Base-by-base conservation (phyloP, 2,797 vertebrate genomes). In the Muscicapa striata region DNA sequence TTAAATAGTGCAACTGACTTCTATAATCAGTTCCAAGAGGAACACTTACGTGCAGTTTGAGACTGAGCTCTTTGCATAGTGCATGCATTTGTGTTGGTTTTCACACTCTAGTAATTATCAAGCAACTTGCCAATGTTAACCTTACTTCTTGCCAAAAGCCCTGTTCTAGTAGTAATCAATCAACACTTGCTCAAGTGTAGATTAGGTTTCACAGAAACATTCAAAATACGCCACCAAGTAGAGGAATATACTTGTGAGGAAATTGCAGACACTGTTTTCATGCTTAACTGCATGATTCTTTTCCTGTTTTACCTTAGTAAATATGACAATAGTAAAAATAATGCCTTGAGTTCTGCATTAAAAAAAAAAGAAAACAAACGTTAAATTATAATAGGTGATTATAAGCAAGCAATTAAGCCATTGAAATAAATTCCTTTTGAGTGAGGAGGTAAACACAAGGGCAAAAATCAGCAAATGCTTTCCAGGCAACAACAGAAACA, bases 161-260 rank as follows among this genome's bases (percentile, higher is more conserved):
- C 67, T 58, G 34, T 89, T 95, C 86, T 61, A 83, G 75, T 70
- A 77, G 61, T 85, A 94, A 90, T 89, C 91, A 94, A 93, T 90
- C 75, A 92, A 87, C 66, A 59, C 24, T 87, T 80, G 62, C 67
- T 89, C 52, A 79, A 64, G 23, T 84, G 73, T 59, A 79, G 40
- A 84, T 82, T 89, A 84, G 84, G 38, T 74, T 90, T 57, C 49
- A 87, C 30, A 82, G 86, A 92, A 92, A 70, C 26, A 77, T 72
- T 85, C 24, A 69, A 92, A 92, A 84, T 70, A 67, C 1, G 0
- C 14, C 61, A 80, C 24, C 40, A 87, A 89, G 21, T 68, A 77
- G 22, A 84, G 63, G 38, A 89, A 67, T 43, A 30, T 62, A 41
- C 66, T 82, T 43, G 30, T 67, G 45, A 87, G n/a, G 24, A 75